phyloP scores from a whole-genome alignment of 2,797 vertebrate genomes.

The Sebastes taczanowskii region DNA sequence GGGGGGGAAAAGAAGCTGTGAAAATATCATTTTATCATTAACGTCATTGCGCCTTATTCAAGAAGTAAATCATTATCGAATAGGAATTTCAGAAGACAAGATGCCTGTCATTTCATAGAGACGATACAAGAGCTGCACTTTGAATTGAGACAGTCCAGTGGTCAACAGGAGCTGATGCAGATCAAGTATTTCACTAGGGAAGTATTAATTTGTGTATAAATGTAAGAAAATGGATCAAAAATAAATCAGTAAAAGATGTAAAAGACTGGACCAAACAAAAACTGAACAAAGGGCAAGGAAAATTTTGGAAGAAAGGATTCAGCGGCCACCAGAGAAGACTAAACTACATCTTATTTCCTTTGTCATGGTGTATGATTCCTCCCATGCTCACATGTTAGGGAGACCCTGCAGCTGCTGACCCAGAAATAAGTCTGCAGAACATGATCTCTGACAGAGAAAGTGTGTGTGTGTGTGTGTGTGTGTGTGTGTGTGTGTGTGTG shows the following conservation, averaged over 20 bases:
- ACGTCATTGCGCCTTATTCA: slow-evolving; percentile 16
- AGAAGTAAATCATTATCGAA: slow-evolving; percentile 24
- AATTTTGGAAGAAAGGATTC: not conserved
- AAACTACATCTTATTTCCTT: slow-evolving; percentile 18
- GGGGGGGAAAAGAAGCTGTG: slow-evolving; percentile 32
- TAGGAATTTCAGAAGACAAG: not conserved
- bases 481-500: too few species aligned
- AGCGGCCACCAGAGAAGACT: not conserved
- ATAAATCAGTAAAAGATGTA: not conserved
- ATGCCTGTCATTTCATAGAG: slow-evolving; percentile 1
- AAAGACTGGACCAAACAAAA: not conserved
- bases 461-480: slow-evolving; percentile 8
- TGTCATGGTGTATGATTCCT: slow-evolving; percentile 37
- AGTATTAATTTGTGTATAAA: too few species aligned
- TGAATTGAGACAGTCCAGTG: not conserved
- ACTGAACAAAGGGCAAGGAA: not conserved
- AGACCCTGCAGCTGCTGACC: slow-evolving; percentile 61
- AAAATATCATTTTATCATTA: slow-evolving; percentile 44
- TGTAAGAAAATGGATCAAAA: not conserved
- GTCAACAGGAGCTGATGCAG: not conserved
- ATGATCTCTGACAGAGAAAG: slow-evolving; percentile 49
- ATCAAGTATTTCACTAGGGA: not conserved
- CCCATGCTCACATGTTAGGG: slow-evolving; percentile 34
- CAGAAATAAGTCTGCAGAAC: slow-evolving; percentile 61
- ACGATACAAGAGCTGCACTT: not conserved